A percentile compares a stretch with the other conserved stretches of the same genome.
Evolutionary conservation across 2,797 vertebrate genomes (phyloP).

Genomic region (Anguilla pacifica): DNA sequence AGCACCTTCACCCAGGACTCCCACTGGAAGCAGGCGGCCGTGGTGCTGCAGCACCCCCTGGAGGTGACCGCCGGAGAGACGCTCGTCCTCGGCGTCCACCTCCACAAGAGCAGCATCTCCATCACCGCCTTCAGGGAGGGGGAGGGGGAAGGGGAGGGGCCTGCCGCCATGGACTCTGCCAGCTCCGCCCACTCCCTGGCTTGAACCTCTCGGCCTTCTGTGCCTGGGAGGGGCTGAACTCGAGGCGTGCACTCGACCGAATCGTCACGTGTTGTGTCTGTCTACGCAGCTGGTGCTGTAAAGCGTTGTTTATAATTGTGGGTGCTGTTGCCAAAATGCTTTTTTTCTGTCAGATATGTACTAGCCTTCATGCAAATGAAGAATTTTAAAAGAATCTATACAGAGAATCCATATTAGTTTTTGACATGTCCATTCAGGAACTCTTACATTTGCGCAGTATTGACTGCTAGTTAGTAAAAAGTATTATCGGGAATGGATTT

Average conservation of each 20-base stretch:
- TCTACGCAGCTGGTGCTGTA: background rate
- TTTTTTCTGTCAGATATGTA: background rate
- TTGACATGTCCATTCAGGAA: background rate
- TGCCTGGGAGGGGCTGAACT: background rate
- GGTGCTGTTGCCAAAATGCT: constrained; percentile 6
- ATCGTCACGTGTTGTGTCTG: background rate
- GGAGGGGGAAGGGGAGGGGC: constrained; percentile 6
- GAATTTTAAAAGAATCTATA: background rate
- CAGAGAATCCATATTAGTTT: background rate
- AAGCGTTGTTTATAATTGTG: background rate
- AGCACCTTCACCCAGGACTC: constrained; percentile 84
- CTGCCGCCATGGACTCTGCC: constrained; percentile 17
- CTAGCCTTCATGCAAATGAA: background rate
- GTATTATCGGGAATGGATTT: background rate
- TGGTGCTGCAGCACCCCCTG: constrained; percentile 84
- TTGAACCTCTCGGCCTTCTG: background rate
- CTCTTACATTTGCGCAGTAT: background rate
- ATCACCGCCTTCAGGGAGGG: constrained; percentile 71
- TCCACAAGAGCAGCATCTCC: constrained; percentile 91
- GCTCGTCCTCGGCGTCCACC: constrained; percentile 78
- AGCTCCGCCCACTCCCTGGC: background rate
- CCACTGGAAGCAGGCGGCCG: constrained; percentile 96
- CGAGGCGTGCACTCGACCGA: background rate
- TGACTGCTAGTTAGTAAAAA: background rate
- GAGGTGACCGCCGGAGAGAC: constrained; percentile 78